Base-by-base conservation (phyloP, 1,140 invertebrate species). In the Micrasema minimum region DNA sequence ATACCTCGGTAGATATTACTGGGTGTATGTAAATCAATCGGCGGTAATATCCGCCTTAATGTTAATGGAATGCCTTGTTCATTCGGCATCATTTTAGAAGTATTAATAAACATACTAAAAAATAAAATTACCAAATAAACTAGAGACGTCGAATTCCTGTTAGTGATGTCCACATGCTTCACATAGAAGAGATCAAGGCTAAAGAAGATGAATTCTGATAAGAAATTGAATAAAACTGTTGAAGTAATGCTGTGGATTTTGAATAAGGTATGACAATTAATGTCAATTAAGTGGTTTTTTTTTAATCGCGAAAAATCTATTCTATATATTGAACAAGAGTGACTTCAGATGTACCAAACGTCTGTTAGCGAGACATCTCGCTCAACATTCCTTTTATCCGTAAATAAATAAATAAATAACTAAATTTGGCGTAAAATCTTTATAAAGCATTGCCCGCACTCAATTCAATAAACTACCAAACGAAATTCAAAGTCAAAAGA, bases 1-100 rank as follows among this genome's bases (percentile, higher is more conserved):
- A 57, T 57, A 57, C 53, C 53, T 16, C 53, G 35, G 53, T 37
- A 57, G 53, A 57, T 57, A 57, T 57, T 16, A 57, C 53, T 57
- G n/a, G 53, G 35, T 37, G 53, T 37, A 37, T 37, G 53, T 57
- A 57, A 57, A 57, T 57, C 53, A 57, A 57, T 57, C 50, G 50
- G 53, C 53, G 26, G 53, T 37, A 31, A 37, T 57, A 57, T 37
- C 53, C 26, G 16, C n/a, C n/a, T n/a, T n/a, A n/a, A n/a, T n/a
- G n/a, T n/a, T n/a, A 38, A 14, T 35, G 53, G 23, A 57, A 57
- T 37, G 53, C 53, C 12, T n/a, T 16, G 43, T n/a, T 45, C 11
- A 38, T 5, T 38, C 37, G 5, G 5, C 37, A 5, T 38, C 37
- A 38, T 5, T 5, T 38, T 11, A 38, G 37, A 11, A 38, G 37